phyloP scores from a whole-genome alignment of 2,888 invertebrate genomes.

The Tenthredo mesomela region DNA sequence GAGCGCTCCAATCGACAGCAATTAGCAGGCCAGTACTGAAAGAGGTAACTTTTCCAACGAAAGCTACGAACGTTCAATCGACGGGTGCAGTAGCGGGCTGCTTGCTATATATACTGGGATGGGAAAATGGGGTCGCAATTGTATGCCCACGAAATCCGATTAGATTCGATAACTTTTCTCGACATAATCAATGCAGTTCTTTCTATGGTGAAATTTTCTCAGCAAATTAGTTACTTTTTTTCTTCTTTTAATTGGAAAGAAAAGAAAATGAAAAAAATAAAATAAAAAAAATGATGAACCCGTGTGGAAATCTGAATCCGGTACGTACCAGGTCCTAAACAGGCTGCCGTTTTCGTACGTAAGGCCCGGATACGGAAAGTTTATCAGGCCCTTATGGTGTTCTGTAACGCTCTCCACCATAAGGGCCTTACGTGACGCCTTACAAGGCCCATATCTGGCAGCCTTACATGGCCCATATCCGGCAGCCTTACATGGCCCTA shows the following conservation, averaged over 20 bases:
- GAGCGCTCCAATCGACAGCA: slow-evolving; percentile 24
- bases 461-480: no score
- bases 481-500: no score
- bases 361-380: no score
- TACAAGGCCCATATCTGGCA: no score
- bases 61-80: slow-evolving; percentile 23
- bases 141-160: not conserved
- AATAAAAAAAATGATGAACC: no score
- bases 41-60: slow-evolving; percentile 21
- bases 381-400: no score
- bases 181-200: not conserved
- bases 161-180: slow-evolving; percentile 20
- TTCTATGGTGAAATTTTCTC: not conserved
- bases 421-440: no score
- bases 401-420: no score
- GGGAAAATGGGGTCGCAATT: slow-evolving; percentile 28
- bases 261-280: not conserved
- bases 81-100: not conserved
- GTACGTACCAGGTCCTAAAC: no score
- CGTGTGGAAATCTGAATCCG: no score
- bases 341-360: no score
- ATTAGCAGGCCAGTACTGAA: not conserved
- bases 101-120: not conserved
- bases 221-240: not conserved
- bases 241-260: not conserved